A percentile compares a stretch with the other conserved stretches of the same genome.
phyloP scores from a whole-genome alignment of 2,888 invertebrate genomes.

The Caenorhabditis sp. region DNA sequence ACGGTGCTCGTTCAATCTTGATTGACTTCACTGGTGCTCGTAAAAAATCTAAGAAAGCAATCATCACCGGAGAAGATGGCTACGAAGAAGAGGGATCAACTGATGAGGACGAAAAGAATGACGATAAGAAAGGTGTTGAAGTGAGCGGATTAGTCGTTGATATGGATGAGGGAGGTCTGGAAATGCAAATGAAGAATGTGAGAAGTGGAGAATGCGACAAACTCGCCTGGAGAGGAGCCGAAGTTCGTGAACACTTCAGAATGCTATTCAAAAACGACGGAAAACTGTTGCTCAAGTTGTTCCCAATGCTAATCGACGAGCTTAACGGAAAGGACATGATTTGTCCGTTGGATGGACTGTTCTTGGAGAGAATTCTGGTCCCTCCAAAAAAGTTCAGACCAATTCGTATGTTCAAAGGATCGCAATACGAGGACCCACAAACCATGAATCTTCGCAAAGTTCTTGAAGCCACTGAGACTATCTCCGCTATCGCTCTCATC shows the following conservation, averaged over 20 bases:
- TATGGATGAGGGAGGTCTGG: conserved; percentile 64
- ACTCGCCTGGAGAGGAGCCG: conserved; percentile 76
- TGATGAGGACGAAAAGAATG: conserved; percentile 65
- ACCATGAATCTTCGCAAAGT: conserved; percentile 79
- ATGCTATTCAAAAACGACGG: conserved; percentile 89
- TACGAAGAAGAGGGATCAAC: conserved; percentile 53
- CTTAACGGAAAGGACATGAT: conserved; percentile 43
- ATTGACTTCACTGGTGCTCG: conserved; percentile 76
- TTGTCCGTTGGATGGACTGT: conserved; percentile 88
- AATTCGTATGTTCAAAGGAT: conserved; percentile 84
- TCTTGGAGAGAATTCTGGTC: conserved; percentile 91
- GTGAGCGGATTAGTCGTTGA: conserved; percentile 16
- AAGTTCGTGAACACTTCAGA: conserved; percentile 86
- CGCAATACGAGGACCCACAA: conserved; percentile 80
- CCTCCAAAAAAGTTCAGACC: conserved; percentile 93
- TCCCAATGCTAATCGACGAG: conserved; percentile 78
- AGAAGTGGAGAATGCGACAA: conserved; percentile 77
- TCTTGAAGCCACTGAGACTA: conserved; percentile 79
- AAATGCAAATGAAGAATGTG: conserved; percentile 78
- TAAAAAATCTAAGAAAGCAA: conserved; percentile 43
- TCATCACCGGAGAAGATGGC: conserved; percentile 35
- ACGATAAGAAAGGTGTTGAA: conserved; percentile 47
- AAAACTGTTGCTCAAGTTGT: conserved; percentile 83
- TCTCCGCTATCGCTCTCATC: conserved; percentile 72
- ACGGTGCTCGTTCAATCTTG: conserved; percentile 75